Base-by-base conservation (phyloP, 2,113 vertebrate genomes). In the Tragelaphus buxtoni region DNA sequence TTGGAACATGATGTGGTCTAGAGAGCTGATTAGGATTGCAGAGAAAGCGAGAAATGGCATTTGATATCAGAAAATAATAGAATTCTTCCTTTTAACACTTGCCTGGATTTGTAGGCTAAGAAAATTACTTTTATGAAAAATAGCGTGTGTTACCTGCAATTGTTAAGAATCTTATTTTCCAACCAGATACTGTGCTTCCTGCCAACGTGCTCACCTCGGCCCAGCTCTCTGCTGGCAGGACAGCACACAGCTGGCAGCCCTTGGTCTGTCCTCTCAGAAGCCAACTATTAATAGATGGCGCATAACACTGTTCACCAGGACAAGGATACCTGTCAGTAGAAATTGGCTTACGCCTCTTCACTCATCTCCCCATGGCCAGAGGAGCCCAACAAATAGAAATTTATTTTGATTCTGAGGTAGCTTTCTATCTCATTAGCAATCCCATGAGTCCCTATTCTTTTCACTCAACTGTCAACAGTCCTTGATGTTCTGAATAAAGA, bases 401-500 rank as follows among this genome's bases (percentile, higher is more conserved):
- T 69, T 91, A 96, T 97, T 97, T 97, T 97, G 35, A 97, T 95
- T 93, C 47, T 16, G 58, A 91, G 32, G 74, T 93, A 55, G 88
- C 30, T 97, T 89, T 91, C 63, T 76, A 65, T 95, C 91, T 97
- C 55, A 95, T 97, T 98, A 97, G 93, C 89, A 96, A 94, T 87
- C 94, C 94, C 82, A 83, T 49, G 30, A 79, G 63, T 49, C 58
- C 85, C 60, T 28, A 85, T 9, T 65, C 93, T 91, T 91, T 97
- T 94, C 30, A 95, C 86, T 91, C 83, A 95, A 32, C 65, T 97
- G 92, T 97, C 97, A 98, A 94, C 28, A 87, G 55, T 77, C 72
- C 82, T 89, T 97, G 86, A 89, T 81, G 58, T 94, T 96, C 17
- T 83, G 74, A 97, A 97, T 95, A 97, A 94, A 97, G 72, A 96